Percentiles rank a stretch among this genome's conserved stretches.
phyloP scores from a whole-genome alignment of 2,113 vertebrate species.

The Cryptoleucopteryx plumbea region DNA sequence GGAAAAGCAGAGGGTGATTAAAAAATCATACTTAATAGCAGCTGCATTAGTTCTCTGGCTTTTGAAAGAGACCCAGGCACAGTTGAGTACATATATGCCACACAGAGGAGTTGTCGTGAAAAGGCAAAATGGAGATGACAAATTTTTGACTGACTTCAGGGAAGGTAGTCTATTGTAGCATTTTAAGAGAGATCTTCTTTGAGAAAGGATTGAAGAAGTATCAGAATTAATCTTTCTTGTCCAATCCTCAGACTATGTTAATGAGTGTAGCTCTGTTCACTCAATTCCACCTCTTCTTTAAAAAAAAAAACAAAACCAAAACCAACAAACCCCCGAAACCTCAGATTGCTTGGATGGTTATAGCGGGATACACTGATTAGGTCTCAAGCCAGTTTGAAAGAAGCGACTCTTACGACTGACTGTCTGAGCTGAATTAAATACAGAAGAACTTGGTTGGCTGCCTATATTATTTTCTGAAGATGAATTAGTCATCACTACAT shows the following conservation, averaged over 20 bases:
- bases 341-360: background rate
- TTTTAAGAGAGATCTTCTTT: background rate
- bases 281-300: background rate
- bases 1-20: conserved; percentile 64
- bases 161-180: background rate
- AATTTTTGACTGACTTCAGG: background rate
- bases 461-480: background rate
- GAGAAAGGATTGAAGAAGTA: background rate
- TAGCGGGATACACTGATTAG: background rate
- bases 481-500: background rate
- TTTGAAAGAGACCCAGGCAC: conserved; percentile 17
- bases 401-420: background rate
- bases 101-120: background rate
- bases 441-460: background rate
- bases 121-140: background rate
- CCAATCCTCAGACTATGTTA: background rate
- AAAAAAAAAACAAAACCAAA: background rate
- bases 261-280: background rate
- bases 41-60: conserved; percentile 48
- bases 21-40: conserved; percentile 64
- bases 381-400: background rate
- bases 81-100: background rate
- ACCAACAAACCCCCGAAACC: background rate
- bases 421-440: background rate
- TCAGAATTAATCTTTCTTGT: background rate